Base-by-base conservation (phyloP, 2,888 invertebrate genomes). In the Noctua janthina region DNA sequence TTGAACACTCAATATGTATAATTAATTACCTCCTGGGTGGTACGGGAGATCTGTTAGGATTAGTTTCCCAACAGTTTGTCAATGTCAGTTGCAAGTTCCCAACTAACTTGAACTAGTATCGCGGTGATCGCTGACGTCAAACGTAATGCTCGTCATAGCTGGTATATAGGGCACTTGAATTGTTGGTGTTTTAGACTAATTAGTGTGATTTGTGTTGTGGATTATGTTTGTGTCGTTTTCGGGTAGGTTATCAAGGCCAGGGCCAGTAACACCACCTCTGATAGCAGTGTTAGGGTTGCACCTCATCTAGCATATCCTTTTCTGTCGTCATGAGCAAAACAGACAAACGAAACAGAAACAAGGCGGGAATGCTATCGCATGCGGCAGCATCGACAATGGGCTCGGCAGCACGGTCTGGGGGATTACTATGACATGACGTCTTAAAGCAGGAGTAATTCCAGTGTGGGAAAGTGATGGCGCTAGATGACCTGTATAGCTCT, bases 21-120 rank as follows among this genome's bases (percentile, higher is more conserved):
- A 93, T 93, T 94, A 93, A 93, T 93, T 92, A 92, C 91, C 85
- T 90, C 80, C 66, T 81, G 85, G 83, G 77, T 83, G 78, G 83
- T 87, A 79, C 85, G 80, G 83, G 81, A 88, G 90, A 91, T 91
- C 90, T 88, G 88, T 90, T 88, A 88, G 90, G 91, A 93, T 92
- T 93, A 93, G 91, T 90, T 89, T 77, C 85, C 88, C 29, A 89
- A 90, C 89, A 91, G 92, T 93, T 93, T 93, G 92, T 93, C 94
- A 93, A 90, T 89, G 93, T 93, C 93, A 93, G 85, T 75, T 84
- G 87, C 92, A 92, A 91, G 90, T 91, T 91, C 77, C 77, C 76
- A 90, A 86, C 85, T 81, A 82, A 85, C 79, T 83, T 82, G 64
- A 76, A 90, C 84, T 85, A 87, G 88, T 87, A 87, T 87, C 84